Evolutionary conservation across 1,140 invertebrate genomes (phyloP).

Genomic region (Protaetia brevitarsis): DNA sequence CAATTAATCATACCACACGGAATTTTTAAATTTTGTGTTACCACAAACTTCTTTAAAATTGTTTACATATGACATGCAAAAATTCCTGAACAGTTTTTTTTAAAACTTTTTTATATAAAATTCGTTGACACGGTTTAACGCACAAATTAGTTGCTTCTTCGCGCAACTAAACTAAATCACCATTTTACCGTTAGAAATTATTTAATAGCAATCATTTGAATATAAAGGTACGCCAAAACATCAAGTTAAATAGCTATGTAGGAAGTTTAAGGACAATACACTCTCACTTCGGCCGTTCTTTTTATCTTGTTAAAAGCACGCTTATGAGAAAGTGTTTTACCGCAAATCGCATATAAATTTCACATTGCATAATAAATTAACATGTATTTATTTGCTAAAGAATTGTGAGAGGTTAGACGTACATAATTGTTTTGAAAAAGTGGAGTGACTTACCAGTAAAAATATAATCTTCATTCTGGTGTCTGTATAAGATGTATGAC

Average conservation of each 20-base stretch:
- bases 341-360: slow-evolving; percentile 9
- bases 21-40: no score
- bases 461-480: slow-evolving; percentile 2
- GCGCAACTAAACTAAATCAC: no score
- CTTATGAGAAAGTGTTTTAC: not conserved
- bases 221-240: no score
- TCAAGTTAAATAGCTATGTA: not conserved
- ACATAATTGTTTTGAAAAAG: not conserved
- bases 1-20: no score
- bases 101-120: no score
- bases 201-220: no score
- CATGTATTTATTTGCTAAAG: not conserved
- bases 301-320: not conserved
- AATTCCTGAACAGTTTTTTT: no score
- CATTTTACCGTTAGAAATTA: no score
- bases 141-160: no score
- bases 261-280: not conserved
- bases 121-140: no score
- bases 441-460: not conserved
- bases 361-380: not conserved
- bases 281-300: not conserved
- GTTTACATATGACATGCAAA: no score
- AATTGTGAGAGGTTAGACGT: not conserved
- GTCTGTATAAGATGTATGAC: not conserved
- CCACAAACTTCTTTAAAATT: no score